Percentiles rank a stretch among this genome's conserved stretches.
Conservation (phyloP, 1,140 invertebrate genomes). For the Bathynomus jamesi region DNA sequence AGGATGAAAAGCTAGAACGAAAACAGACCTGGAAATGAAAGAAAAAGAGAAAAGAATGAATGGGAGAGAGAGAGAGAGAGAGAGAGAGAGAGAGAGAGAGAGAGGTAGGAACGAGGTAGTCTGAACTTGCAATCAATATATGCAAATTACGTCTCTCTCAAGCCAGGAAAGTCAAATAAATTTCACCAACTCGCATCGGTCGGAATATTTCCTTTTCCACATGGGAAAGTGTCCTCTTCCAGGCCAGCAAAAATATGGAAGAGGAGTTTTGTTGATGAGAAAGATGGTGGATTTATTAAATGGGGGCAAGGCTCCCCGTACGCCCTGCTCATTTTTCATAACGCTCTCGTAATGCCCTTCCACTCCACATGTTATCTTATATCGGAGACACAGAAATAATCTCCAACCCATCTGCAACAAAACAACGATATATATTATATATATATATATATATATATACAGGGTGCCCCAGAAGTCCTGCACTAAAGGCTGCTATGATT, state of each 20-base stretch:
- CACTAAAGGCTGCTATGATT: too few relatives aligned
- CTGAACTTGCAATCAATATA: conserved; percentile 1
- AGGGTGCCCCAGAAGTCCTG: too few relatives aligned
- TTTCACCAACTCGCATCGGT: background rate
- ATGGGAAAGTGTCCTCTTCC: background rate
- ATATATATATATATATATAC: background rate
- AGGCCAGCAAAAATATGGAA: background rate
- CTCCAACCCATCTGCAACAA: too few relatives aligned
- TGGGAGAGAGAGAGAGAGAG: background rate
- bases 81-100: background rate
- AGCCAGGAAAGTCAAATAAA: background rate
- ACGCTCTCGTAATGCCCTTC: too few relatives aligned
- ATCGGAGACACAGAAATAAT: too few relatives aligned
- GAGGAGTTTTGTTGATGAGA: background rate
- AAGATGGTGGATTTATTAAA: conserved; percentile 1
- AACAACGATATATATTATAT: background rate
- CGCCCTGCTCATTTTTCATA: background rate
- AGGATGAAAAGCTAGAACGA: too few relatives aligned
- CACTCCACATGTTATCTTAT: too few relatives aligned
- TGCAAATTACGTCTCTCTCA: background rate
- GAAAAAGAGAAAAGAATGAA: too few relatives aligned
- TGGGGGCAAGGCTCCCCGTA: too few relatives aligned
- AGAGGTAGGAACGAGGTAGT: background rate
- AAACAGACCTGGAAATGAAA: too few relatives aligned
- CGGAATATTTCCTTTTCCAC: background rate